Evolutionary conservation across 2,888 invertebrate genomes (phyloP), one percentile per base, ranked within the genome.

Genomic region (Drosophila melanosoma): DNA sequence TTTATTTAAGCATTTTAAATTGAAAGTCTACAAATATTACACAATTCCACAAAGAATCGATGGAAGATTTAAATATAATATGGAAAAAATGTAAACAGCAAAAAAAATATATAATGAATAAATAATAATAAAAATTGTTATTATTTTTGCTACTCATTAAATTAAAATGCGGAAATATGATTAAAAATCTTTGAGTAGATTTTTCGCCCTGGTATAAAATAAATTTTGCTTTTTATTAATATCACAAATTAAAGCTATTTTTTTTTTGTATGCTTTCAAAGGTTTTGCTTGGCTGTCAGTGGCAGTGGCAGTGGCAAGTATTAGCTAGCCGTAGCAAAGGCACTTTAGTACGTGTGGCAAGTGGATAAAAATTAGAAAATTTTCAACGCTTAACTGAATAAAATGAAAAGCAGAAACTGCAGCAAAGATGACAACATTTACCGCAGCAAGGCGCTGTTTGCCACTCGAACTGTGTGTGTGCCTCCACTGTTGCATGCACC

Each of bases 291-390:
- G 51, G 49, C 51, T 26, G 35, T 12, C 61, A 54, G 52, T 40
- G 35, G n/a, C 32, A 26, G 26, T 38, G 67, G 38, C 52, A 71
- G 62, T 26, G 40, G 36, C 52, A 40, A 29, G 45, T 15, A 23
- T 23, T 45, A 45, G 20, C 35, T 4, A 12, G 56, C 26, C 4
- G 32, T 40, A 23, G 53, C 67, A 63, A 58, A 57, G 60, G 49
- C 64, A 65, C 63, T 76, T 81, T 65, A 48, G 48, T 62, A n/a
- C 35, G 52, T 69, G 59, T 64, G 60, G 63, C 57, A 79, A 65
- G 45, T 56, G 20, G 33, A 17, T 23, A 69, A 76, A 78, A 80
- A 67, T 80, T 64, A 65, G 29, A 72, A 72, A 80, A 78, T 71
- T 66, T 52, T 38, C 29, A 61, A 64, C 58, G 65, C 60, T 64